Percentiles rank a stretch among this genome's conserved stretches.
phyloP scores from a whole-genome alignment of 1,140 invertebrate genomes.

The Venustaconcha ellipsiformis region DNA sequence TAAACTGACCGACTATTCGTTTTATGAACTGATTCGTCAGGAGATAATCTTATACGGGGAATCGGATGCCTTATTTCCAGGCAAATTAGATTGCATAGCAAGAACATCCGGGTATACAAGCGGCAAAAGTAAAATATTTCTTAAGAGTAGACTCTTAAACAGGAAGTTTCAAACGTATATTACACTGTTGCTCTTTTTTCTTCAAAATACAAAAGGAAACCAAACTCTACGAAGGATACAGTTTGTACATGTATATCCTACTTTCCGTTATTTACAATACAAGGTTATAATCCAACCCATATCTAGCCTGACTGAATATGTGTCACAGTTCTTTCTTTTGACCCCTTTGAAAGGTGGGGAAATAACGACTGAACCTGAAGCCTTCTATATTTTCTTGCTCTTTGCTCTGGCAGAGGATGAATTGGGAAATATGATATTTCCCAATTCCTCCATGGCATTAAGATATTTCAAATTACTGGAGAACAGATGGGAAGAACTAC shows the following conservation, averaged over 20 bases:
- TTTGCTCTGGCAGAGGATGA: slow-evolving; percentile 33
- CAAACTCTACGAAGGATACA: slow-evolving; percentile 17
- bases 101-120: slow-evolving; percentile 16
- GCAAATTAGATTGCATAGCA: slow-evolving; percentile 16
- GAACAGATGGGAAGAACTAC: slow-evolving; percentile 18
- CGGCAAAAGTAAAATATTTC: slow-evolving; percentile 23
- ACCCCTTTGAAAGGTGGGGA: background rate
- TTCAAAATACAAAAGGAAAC: slow-evolving; percentile 7
- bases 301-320: slow-evolving; percentile 6
- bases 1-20: slow-evolving; percentile 6
- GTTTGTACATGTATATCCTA: background rate
- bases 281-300: slow-evolving; percentile 19
- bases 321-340: slow-evolving; percentile 9
- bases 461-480: slow-evolving; percentile 28
- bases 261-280: background rate
- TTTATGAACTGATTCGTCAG: slow-evolving; percentile 6
- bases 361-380: slow-evolving; percentile 15
- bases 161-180: background rate
- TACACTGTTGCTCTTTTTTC: slow-evolving; percentile 6
- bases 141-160: slow-evolving; percentile 6
- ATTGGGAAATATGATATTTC: slow-evolving; percentile 34
- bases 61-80: slow-evolving; percentile 18
- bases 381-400: slow-evolving; percentile 21
- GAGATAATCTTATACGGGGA: background rate
- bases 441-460: slow-evolving; percentile 31